Conservation (phyloP, 2,888 invertebrate species). For the Falcaria lacertinaria region DNA sequence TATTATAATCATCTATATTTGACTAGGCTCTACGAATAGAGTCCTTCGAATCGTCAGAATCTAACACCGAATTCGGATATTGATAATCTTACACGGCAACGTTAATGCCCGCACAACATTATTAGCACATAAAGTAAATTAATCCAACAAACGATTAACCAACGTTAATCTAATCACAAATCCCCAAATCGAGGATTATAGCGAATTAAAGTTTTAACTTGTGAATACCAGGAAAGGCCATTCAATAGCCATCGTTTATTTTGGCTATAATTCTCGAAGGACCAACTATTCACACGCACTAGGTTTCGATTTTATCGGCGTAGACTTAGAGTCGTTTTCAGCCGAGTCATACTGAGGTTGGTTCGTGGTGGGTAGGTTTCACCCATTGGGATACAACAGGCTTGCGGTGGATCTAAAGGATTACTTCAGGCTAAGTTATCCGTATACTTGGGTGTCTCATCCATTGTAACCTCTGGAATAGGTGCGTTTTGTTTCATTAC, state of each 20-base stretch:
- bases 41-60: too few relatives aligned
- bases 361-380: constrained; percentile 13
- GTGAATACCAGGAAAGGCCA: constrained; percentile 17
- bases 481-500: constrained; percentile 8
- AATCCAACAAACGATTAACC: background rate
- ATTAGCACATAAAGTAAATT: background rate
- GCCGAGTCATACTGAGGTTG: background rate
- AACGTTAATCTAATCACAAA: constrained; percentile 23
- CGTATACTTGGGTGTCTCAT: constrained; percentile 20
- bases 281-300: constrained; percentile 4
- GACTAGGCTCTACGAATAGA: too few relatives aligned
- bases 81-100: too few relatives aligned
- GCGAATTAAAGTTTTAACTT: constrained; percentile 37
- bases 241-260: constrained; percentile 20
- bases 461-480: constrained; percentile 21
- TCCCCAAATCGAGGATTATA: constrained; percentile 23
- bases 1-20: too few relatives aligned
- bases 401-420: constrained; percentile 39
- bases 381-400: constrained; percentile 31
- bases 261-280: constrained; percentile 19
- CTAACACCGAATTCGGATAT: too few relatives aligned
- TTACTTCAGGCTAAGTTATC: constrained; percentile 35
- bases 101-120: too few relatives aligned
- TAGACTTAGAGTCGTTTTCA: constrained; percentile 8
- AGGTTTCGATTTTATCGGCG: constrained; percentile 3